Conservation (phyloP, 2,888 invertebrate genomes). For the Oligia strigilis region DNA sequence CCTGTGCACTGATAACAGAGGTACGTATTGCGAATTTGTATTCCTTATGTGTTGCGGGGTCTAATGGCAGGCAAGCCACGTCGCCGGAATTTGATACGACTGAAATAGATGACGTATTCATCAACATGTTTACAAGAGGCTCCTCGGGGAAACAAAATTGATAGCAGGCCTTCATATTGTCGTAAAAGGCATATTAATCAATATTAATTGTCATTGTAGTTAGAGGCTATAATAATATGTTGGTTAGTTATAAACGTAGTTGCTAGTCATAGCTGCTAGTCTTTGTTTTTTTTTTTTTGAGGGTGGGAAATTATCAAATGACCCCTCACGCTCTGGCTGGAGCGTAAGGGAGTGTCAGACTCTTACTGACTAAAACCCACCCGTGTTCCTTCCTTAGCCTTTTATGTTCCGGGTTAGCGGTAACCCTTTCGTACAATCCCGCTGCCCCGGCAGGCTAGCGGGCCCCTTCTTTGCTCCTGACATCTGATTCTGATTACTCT, state of each 20-base stretch:
- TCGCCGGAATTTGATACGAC: slow-evolving; percentile 46
- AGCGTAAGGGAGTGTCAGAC: too few relatives aligned
- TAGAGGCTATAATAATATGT: neutral
- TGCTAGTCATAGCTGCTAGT: too few relatives aligned
- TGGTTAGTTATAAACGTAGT: neutral
- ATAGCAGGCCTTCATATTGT: neutral
- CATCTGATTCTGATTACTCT: too few relatives aligned
- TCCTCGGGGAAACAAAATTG: neutral
- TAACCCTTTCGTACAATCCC: too few relatives aligned
- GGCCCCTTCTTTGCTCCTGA: too few relatives aligned
- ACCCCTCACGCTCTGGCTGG: too few relatives aligned
- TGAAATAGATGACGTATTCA: slow-evolving; percentile 47
- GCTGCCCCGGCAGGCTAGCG: too few relatives aligned
- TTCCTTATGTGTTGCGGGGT: slow-evolving; percentile 30
- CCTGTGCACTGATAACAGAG: slow-evolving; percentile 59
- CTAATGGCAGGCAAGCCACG: slow-evolving; percentile 41
- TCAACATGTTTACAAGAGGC: slow-evolving; percentile 31
- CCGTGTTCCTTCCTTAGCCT: too few relatives aligned
- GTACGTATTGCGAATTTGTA: slow-evolving; percentile 49
- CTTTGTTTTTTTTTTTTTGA: too few relatives aligned
- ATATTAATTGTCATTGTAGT: neutral
- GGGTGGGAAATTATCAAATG: too few relatives aligned
- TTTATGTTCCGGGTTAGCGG: too few relatives aligned
- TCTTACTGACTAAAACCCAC: too few relatives aligned
- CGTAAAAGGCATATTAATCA: neutral